These are phyloP conservation scores for Dascillus cervinus DNA, from an alignment of 2,888 invertebrate species.

Conservation along the genomic window DNA sequence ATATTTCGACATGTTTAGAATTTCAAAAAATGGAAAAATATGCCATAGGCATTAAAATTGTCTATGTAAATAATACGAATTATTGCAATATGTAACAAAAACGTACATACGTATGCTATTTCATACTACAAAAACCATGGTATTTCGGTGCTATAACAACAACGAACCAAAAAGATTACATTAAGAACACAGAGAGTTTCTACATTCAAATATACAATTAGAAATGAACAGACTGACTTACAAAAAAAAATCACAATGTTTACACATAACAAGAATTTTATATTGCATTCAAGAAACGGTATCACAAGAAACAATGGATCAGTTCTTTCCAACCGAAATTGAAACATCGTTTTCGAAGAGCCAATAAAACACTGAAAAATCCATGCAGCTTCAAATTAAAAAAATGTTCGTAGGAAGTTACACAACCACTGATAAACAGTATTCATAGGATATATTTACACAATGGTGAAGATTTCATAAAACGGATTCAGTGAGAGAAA, in stretches of 20 bases:
- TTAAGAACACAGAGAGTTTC: neutral
- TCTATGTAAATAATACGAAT: constrained; percentile 9
- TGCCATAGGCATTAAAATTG: constrained; percentile 13
- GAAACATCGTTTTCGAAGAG: too few relatives aligned
- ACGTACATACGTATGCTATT: constrained; percentile 2
- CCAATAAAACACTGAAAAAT: too few relatives aligned
- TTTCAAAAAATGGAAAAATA: constrained; percentile 8
- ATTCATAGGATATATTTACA: too few relatives aligned
- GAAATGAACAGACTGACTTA: neutral
- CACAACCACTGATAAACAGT: too few relatives aligned
- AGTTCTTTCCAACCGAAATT: too few relatives aligned
- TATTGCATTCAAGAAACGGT: constrained; percentile 12
- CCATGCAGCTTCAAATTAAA: constrained; percentile 4
- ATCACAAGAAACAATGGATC: constrained; percentile 17
- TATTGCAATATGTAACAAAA: constrained; percentile 14
- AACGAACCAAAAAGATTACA: neutral
- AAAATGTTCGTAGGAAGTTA: too few relatives aligned
- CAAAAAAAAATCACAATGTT: constrained; percentile 1
- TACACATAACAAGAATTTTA: neutral
- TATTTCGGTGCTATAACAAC: neutral
- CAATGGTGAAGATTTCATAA: too few relatives aligned
- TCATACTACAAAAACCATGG: constrained; percentile 4
- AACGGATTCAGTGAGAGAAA: too few relatives aligned
- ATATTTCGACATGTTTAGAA: too few relatives aligned
- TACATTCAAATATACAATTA: neutral